Percentiles rank a stretch among this genome's conserved stretches.
phyloP scores from a whole-genome alignment of 2,797 vertebrate genomes.

The Kryptolebias ocellatus region DNA sequence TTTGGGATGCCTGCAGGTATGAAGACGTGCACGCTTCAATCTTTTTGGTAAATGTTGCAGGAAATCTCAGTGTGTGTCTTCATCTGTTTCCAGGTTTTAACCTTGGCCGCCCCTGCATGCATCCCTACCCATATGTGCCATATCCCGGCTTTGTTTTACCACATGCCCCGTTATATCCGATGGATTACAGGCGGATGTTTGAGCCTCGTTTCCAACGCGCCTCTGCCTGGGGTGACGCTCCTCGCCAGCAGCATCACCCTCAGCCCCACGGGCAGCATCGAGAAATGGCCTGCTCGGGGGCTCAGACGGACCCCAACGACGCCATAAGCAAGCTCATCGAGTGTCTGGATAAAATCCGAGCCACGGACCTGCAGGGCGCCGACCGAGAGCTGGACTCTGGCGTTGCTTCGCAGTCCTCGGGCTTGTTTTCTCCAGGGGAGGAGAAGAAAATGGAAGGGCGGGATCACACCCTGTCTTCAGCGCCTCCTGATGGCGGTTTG shows the following conservation, averaged over 20 bases:
- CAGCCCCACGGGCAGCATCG: constrained; percentile 47
- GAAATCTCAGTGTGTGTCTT: neutral
- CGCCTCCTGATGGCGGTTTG: constrained; percentile 1
- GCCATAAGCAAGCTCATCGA: constrained; percentile 79
- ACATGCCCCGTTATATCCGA: constrained; percentile 70
- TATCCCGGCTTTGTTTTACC: constrained; percentile 79
- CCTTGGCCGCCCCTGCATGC: constrained; percentile 71
- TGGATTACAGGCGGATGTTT: constrained; percentile 80
- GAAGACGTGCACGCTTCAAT: neutral
- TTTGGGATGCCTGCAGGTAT: constrained; percentile 78
- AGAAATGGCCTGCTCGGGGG: constrained; percentile 76
- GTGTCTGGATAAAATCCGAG: constrained; percentile 77
- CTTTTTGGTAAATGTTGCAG: fast-evolving
- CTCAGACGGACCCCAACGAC: constrained; percentile 80
- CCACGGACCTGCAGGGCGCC: constrained; percentile 29
- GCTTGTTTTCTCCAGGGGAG: constrained; percentile 61
- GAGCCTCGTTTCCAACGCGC: constrained; percentile 74
- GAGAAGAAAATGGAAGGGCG: constrained; percentile 56
- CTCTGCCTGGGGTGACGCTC: constrained; percentile 58
- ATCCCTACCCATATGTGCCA: constrained; percentile 80
- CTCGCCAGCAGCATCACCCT: constrained; percentile 50
- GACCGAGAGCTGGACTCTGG: constrained; percentile 77
- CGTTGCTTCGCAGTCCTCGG: constrained; percentile 71
- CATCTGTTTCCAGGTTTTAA: constrained; percentile 69
- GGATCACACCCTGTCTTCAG: neutral